A percentile compares a stretch with the other conserved stretches of the same genome.
phyloP scores from a whole-genome alignment of 1,140 invertebrate genomes.

The Euura lappo region DNA sequence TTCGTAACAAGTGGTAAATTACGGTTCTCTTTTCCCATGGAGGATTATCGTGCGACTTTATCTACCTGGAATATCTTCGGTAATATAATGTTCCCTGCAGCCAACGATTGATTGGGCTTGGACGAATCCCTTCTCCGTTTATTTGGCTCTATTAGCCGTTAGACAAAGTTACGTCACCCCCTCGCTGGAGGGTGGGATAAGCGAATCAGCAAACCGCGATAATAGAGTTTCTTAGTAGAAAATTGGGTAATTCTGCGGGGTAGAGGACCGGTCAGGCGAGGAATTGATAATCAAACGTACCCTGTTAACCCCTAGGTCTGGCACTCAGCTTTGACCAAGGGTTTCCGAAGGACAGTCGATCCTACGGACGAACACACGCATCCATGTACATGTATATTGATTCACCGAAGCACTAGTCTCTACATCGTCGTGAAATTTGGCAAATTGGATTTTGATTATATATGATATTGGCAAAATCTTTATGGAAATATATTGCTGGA shows the following conservation, averaged over 20 bases:
- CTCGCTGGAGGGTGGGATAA: background rate
- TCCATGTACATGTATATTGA: no score
- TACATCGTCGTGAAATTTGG: no score
- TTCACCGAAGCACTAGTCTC: no score
- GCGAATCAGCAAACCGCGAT: conserved; percentile 13
- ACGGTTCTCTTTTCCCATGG: no score
- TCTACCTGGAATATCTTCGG: no score
- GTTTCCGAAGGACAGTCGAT: background rate
- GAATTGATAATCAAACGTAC: conserved; percentile 41
- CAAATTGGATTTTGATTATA: background rate
- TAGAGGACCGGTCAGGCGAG: conserved; percentile 27
- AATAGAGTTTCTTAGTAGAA: conserved; percentile 29
- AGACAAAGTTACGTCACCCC: conserved; percentile 24
- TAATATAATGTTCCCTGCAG: no score
- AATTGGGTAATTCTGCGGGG: conserved; percentile 25
- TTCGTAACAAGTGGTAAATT: no score
- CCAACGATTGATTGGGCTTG: no score
- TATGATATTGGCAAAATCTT: conserved; percentile 23
- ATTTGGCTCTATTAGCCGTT: conserved; percentile 31
- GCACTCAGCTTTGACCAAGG: background rate
- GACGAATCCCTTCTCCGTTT: no score
- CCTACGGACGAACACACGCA: background rate
- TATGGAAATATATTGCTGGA: conserved; percentile 13
- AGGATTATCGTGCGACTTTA: no score
- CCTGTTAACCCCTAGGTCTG: conserved; percentile 17